Percentiles rank a stretch among this genome's conserved stretches.
Conservation (phyloP, 2,888 invertebrate species). For the Lepeophtheirus nordmannii region DNA sequence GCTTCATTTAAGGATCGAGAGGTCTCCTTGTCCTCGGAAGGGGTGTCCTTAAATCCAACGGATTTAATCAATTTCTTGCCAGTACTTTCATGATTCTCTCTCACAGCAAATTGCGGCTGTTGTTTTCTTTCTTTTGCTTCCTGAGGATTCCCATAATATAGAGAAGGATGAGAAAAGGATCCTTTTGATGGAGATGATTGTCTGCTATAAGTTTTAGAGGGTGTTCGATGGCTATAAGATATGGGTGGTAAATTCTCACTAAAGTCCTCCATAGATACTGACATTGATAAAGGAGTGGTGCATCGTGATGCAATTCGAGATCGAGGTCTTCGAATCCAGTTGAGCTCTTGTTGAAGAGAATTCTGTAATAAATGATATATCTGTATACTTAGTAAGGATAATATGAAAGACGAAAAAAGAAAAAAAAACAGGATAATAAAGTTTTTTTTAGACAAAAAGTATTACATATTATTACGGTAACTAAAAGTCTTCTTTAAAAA, state of each 20-base stretch:
- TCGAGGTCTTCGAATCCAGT: not conserved
- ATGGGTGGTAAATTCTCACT: not conserved
- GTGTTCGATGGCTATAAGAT: not conserved
- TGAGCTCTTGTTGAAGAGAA: not conserved
- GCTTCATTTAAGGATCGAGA: not conserved
- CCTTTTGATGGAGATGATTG: not conserved
- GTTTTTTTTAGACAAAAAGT: no score
- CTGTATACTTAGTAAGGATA: no score
- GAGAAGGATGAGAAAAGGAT: not conserved
- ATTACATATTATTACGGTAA: no score
- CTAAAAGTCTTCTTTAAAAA: no score
- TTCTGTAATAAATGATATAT: not conserved
- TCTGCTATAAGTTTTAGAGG: not conserved
- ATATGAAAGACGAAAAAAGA: no score
- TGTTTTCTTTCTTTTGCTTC: no score
- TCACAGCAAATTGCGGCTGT: no score
- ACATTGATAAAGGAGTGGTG: conserved; percentile 10
- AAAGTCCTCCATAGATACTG: conserved; percentile 14
- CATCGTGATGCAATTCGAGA: conserved; percentile 8
- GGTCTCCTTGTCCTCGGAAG: not conserved
- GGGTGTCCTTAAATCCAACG: not conserved
- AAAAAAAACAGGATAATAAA: no score
- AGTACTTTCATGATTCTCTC: no score
- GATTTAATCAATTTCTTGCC: not conserved
- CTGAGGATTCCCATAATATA: not conserved